Conservation (phyloP, 2,888 invertebrate genomes). For the Lottia scabra region DNA sequence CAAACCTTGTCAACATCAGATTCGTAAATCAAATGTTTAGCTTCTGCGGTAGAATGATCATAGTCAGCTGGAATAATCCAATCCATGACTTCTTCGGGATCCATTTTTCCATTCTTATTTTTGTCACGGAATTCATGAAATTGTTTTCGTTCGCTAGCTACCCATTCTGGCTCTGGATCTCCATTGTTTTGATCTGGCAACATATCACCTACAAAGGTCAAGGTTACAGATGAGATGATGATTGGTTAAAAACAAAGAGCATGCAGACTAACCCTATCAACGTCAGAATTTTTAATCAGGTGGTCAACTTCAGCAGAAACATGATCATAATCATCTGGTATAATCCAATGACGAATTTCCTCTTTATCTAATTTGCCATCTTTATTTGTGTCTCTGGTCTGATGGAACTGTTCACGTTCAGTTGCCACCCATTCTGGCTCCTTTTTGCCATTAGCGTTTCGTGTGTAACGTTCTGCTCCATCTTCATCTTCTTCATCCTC, state of each 20-base stretch:
- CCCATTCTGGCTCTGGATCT: constrained; percentile 91
- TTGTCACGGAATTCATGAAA: constrained; percentile 85
- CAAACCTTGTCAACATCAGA: constrained; percentile 85
- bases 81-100: constrained; percentile 81
- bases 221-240: constrained; percentile 23
- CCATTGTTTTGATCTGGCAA: constrained; percentile 74
- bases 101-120: constrained; percentile 87
- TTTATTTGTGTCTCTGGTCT: constrained; percentile 83
- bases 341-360: constrained; percentile 88
- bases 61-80: constrained; percentile 97
- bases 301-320: constrained; percentile 95
- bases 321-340: constrained; percentile 95
- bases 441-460: constrained; percentile 67
- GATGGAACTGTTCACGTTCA: constrained; percentile 89
- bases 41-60: constrained; percentile 97
- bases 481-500: constrained; percentile 43
- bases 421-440: constrained; percentile 96
- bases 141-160: constrained; percentile 91
- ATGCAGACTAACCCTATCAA: constrained; percentile 75
- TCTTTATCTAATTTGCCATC: constrained; percentile 87
- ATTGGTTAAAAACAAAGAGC: background rate
- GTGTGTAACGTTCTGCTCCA: constrained; percentile 48
- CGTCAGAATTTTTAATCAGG: constrained; percentile 91
- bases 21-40: constrained; percentile 93
- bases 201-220: constrained; percentile 79